Conservation (phyloP, 2,888 invertebrate genomes). For the Helleia helle region DNA sequence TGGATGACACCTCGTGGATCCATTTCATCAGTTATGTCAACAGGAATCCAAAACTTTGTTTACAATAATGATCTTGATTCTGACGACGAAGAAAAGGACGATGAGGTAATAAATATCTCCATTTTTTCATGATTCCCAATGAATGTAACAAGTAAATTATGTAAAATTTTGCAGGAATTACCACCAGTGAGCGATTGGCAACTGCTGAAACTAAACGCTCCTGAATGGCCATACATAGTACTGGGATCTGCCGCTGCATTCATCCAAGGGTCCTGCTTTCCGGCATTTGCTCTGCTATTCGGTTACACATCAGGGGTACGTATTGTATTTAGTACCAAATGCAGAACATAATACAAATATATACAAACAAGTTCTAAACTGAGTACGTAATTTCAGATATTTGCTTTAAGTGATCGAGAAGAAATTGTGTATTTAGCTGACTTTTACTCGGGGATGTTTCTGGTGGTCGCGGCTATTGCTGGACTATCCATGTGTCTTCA, state of each 20-base stretch:
- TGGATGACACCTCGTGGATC: slow-evolving; percentile 66
- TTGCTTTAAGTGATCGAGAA: slow-evolving; percentile 69
- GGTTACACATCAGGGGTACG: slow-evolving; percentile 77
- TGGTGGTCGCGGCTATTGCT: slow-evolving; percentile 78
- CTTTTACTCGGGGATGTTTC: slow-evolving; percentile 77
- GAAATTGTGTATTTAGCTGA: slow-evolving; percentile 74
- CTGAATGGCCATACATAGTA: slow-evolving; percentile 77
- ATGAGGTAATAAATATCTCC: too few species aligned
- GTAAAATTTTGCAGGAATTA: slow-evolving; percentile 43
- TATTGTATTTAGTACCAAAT: too few species aligned
- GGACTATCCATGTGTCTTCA: slow-evolving; percentile 80
- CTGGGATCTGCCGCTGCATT: slow-evolving; percentile 77
- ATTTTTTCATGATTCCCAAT: too few species aligned
- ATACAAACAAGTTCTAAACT: too few species aligned
- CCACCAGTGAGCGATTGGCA: slow-evolving; percentile 56
- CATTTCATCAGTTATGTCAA: slow-evolving; percentile 54
- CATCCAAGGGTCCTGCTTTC: slow-evolving; percentile 77
- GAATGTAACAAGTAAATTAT: too few species aligned
- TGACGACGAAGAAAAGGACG: slow-evolving; percentile 43
- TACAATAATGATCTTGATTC: slow-evolving; percentile 49
- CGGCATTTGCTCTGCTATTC: slow-evolving; percentile 79
- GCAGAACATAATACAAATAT: too few species aligned
- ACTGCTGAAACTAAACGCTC: slow-evolving; percentile 74
- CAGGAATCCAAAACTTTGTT: slow-evolving; percentile 49
- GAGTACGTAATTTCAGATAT: slow-evolving; percentile 59